phyloP scores from a whole-genome alignment of 2,113 vertebrate genomes.

The Erythrocebus patas region DNA sequence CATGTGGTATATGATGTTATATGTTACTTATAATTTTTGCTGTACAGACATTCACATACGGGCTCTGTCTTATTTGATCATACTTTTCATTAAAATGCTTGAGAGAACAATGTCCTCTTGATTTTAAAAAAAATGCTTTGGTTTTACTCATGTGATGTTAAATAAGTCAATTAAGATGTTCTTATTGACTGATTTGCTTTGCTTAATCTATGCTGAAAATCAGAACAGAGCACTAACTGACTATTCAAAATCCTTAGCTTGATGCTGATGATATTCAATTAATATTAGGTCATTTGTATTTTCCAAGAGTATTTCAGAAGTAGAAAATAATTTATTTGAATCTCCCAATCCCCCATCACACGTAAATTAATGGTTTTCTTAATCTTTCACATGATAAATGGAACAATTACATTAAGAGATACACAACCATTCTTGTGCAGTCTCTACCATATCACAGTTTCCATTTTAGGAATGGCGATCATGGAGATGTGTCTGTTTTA shows the following conservation, averaged over 20 bases:
- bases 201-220: conserved; percentile 26
- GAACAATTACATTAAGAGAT: background rate
- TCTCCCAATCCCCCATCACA: background rate
- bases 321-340: background rate
- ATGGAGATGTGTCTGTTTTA: background rate
- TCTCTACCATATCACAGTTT: background rate
- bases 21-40: conserved; percentile 21
- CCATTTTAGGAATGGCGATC: background rate
- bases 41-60: background rate
- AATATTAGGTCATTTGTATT: background rate
- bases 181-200: background rate
- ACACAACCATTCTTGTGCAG: background rate
- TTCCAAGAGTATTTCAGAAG: background rate
- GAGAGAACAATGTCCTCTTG: background rate
- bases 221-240: background rate
- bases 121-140: background rate
- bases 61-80: background rate
- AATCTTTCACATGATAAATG: background rate
- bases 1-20: background rate
- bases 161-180: background rate
- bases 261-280: background rate
- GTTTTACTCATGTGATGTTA: background rate
- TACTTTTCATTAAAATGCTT: background rate
- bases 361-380: background rate
- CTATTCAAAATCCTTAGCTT: background rate